Conservation (phyloP, 2,797 vertebrate genomes). For the Pseudochirops cupreus region DNA sequence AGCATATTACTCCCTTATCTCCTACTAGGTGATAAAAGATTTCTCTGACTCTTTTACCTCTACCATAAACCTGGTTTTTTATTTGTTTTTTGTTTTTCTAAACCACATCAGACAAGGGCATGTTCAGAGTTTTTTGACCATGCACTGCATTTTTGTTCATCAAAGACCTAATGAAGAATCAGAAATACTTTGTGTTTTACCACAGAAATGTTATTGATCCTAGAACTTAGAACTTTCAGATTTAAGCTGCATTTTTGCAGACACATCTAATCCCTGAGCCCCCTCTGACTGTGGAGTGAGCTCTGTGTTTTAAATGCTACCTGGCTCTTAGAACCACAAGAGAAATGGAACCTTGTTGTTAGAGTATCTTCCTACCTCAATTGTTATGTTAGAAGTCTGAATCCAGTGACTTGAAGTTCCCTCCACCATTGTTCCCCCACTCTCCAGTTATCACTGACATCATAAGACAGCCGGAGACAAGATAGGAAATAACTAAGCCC, state of each 20-base stretch:
- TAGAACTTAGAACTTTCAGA: background rate
- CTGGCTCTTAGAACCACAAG: background rate
- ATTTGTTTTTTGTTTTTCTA: background rate
- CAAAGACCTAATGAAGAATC: background rate
- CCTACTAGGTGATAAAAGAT: background rate
- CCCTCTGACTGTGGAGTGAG: background rate
- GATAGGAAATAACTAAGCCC: conserved; percentile 28
- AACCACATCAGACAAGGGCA: background rate
- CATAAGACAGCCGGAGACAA: conserved; percentile 28
- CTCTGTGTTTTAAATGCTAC: background rate
- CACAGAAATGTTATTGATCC: background rate
- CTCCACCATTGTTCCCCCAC: conserved; percentile 45
- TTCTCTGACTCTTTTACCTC: background rate
- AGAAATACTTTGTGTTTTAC: background rate
- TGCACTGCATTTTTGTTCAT: rapidly evolving
- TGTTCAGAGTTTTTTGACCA: background rate
- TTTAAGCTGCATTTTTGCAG: background rate
- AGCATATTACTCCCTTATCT: background rate
- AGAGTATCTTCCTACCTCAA: background rate
- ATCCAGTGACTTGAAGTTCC: background rate
- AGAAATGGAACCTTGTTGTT: background rate
- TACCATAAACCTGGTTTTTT: background rate
- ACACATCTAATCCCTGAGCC: background rate
- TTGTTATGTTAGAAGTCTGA: background rate
- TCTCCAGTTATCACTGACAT: background rate